A percentile compares a stretch with the other conserved stretches of the same genome.
These are phyloP conservation scores for Galerucella pusilla DNA, from an alignment of 2,888 invertebrate species.

Conservation along the genomic window DNA sequence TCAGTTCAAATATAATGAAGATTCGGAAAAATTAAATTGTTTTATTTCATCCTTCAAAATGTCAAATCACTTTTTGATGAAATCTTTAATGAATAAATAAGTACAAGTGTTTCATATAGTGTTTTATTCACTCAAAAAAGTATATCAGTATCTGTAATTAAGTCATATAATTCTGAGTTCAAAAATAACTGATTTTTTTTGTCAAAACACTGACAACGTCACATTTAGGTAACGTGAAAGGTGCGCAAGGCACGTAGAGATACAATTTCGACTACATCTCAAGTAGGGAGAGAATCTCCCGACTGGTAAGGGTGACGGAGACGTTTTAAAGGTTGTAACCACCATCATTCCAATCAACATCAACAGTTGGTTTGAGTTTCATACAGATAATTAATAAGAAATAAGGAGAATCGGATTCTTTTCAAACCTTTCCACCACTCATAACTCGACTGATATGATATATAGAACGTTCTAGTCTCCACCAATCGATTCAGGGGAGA, in stretches of 20 bases:
- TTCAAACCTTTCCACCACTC: not conserved
- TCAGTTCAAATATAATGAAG: no score
- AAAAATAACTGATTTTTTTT: conserved; percentile 50
- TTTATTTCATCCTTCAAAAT: no score
- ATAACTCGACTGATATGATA: no score
- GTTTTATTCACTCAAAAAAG: no score
- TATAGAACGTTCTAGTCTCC: no score
- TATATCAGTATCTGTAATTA: no score
- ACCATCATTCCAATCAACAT: conserved; percentile 14
- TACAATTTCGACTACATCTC: conserved; percentile 1
- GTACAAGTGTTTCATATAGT: no score
- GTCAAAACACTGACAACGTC: conserved; percentile 23
- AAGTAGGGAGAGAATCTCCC: conserved; percentile 13
- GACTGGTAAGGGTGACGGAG: not conserved
- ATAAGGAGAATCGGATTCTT: not conserved
- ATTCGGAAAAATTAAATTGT: no score
- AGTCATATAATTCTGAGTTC: not conserved
- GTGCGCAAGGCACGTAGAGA: conserved; percentile 31
- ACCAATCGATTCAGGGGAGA: no score
- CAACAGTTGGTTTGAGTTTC: conserved; percentile 18
- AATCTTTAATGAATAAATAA: no score
- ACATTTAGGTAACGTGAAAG: conserved; percentile 19
- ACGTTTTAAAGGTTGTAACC: not conserved
- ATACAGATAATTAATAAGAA: not conserved
- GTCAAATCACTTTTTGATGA: no score